Base-by-base conservation (phyloP, 1,140 invertebrate genomes). In the Parapsyche elsis region DNA sequence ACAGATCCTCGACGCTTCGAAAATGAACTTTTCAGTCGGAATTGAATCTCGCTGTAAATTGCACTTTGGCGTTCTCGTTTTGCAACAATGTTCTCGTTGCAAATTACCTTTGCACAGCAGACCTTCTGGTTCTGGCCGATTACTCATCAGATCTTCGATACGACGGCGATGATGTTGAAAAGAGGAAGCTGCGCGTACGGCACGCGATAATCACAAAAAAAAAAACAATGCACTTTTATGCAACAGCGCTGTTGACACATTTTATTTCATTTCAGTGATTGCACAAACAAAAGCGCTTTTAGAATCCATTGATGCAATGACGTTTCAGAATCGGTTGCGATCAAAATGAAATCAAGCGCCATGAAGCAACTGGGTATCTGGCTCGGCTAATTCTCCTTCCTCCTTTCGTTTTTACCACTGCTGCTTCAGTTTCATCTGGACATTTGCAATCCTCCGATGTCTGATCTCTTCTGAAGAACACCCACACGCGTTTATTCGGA, bases 181-280 rank as follows among this genome's bases (percentile, higher is more conserved):
- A 38, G 30, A 38, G 30, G 30, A 38, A 38, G 30, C 30, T 1
- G 30, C 30, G 30, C 30, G 30, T 7, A 61, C 1, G 1, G n/a
- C n/a, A 21, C 57, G 16, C 21, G 21, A 21, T 61, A 16, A 61
- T 61, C 14, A 21, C 49, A 7, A 21, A 16, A 61, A 61, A 57
- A 61, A 61, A 61, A 61, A 61, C 57, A 61, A 61, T 61, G 57
- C 57, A 61, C 57, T 61, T 61, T 61, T 61, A 61, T 61, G 57
- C 57, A 61, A 61, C 57, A 61, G n/a, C 57, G 16, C 57, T 61
- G 57, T 19, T 21, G 30, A 61, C 57, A 61, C n/a, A 61, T 61
- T 61, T 61, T 19, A 61, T 19, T 61, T 16, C 9, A 16, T 7
- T 19, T 19, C n/a, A 19, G 57, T 57, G 14, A 21, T 21, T 9